Conservation (phyloP, 1,140 invertebrate species). For the Zaprionus tsacasi region DNA sequence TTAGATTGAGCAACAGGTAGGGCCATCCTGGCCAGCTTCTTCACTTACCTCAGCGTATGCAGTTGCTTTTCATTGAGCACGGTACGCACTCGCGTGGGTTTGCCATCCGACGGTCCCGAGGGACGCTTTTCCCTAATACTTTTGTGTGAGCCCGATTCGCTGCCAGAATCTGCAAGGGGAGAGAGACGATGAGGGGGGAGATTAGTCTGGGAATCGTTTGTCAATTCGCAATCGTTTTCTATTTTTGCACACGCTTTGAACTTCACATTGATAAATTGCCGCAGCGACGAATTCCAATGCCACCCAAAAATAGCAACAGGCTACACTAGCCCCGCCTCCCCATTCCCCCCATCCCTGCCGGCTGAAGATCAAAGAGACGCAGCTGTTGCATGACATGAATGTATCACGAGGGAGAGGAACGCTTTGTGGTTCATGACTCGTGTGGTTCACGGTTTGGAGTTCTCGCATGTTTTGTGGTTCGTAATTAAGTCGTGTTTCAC, state of each 20-base stretch:
- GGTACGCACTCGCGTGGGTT: slow-evolving; percentile 98
- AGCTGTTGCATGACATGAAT: slow-evolving; percentile 20
- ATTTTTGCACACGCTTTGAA: slow-evolving; percentile 64
- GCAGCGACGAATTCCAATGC: slow-evolving; percentile 37
- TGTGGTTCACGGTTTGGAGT: neutral
- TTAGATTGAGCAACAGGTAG: neutral
- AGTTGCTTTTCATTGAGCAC: slow-evolving; percentile 99
- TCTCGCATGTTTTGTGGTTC: slow-evolving; percentile 31
- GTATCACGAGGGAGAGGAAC: slow-evolving; percentile 12
- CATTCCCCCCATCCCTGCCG: neutral
- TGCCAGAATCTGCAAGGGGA: slow-evolving; percentile 89
- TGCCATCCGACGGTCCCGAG: slow-evolving; percentile 91
- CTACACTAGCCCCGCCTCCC: neutral
- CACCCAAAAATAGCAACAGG: slow-evolving; percentile 38
- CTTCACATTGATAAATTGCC: slow-evolving; percentile 50
- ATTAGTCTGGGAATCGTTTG: slow-evolving; percentile 14
- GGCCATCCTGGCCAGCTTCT: no score
- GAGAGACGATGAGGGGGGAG: neutral
- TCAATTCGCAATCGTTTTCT: slow-evolving; percentile 37
- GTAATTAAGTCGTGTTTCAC: slow-evolving; percentile 83
- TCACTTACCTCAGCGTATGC: slow-evolving; percentile 92
- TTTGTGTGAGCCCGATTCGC: slow-evolving; percentile 93
- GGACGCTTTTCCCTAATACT: slow-evolving; percentile 87
- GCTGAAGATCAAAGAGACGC: slow-evolving; percentile 29
- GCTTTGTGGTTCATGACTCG: slow-evolving; percentile 2